Conservation (phyloP, 2,888 invertebrate genomes). For the Synanthedon formicaeformis region DNA sequence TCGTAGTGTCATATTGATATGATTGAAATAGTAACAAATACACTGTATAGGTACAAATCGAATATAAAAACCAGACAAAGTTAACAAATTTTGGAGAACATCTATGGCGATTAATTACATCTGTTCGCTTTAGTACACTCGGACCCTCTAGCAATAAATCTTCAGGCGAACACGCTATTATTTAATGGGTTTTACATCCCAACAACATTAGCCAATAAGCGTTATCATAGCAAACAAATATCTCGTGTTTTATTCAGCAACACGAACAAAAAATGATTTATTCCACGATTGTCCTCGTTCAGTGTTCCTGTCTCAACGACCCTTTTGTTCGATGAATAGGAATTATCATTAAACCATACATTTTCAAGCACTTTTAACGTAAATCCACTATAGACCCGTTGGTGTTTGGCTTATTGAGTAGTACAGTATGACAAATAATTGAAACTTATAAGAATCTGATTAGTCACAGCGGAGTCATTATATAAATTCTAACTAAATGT, state of each 20-base stretch:
- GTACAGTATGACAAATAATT: too few relatives aligned
- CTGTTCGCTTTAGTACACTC: not conserved
- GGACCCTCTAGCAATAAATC: not conserved
- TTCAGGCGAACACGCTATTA: not conserved
- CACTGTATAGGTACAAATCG: too few relatives aligned
- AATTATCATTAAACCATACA: not conserved
- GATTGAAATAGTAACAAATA: too few relatives aligned
- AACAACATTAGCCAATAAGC: not conserved
- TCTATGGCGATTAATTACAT: not conserved
- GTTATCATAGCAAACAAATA: conserved; percentile 1
- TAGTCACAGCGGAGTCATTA: too few relatives aligned
- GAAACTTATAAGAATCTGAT: too few relatives aligned
- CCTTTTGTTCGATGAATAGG: not conserved
- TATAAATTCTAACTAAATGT: too few relatives aligned
- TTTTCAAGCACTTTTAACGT: not conserved
- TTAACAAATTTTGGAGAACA: not conserved
- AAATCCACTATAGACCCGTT: not conserved
- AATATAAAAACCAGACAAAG: too few relatives aligned
- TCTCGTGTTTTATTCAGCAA: not conserved
- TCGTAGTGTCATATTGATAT: too few relatives aligned
- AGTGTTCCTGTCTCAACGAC: not conserved
- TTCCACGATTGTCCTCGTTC: not conserved
- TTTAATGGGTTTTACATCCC: not conserved
- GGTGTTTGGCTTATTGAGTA: too few relatives aligned
- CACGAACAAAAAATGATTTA: conserved; percentile 11